Evolutionary conservation across 1,140 invertebrate genomes (phyloP).

Genomic region (Lordiphosa stackelbergi): DNA sequence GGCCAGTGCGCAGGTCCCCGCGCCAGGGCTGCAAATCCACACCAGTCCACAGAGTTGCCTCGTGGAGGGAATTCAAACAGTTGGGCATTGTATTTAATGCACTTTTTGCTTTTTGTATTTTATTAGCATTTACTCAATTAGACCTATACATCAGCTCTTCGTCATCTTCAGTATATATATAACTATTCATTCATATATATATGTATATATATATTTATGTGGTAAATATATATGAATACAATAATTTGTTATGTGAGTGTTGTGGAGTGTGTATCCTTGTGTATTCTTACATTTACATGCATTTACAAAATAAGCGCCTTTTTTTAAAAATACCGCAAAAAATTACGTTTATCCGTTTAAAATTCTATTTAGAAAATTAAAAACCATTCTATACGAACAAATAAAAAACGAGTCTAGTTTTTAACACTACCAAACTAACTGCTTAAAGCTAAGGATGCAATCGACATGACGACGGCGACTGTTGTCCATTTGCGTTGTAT

Average conservation of each 20-base stretch:
- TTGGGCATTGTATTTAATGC: conserved; percentile 34
- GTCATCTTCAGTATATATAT: conserved; percentile 23
- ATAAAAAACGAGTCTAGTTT: conserved; percentile 66
- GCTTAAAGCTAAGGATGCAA: conserved; percentile 77
- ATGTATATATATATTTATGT: conserved; percentile 70
- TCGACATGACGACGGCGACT: conserved; percentile 76
- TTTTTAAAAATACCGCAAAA: conserved; percentile 77
- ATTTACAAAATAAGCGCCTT: conserved; percentile 77
- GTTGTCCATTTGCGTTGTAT: conserved; percentile 77
- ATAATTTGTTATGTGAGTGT: conserved; percentile 54
- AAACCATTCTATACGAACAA: conserved; percentile 66
- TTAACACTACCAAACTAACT: conserved; percentile 74
- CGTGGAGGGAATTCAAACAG: neutral
- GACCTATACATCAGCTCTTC: conserved; percentile 57
- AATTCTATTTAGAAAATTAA: conserved; percentile 72
- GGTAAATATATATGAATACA: conserved; percentile 75
- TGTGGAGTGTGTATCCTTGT: conserved; percentile 31
- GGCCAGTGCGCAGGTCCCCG: conserved; percentile 21
- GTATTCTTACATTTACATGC: conserved; percentile 74
- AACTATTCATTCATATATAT: conserved; percentile 63
- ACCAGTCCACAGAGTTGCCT: conserved; percentile 19
- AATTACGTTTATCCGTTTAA: conserved; percentile 75
- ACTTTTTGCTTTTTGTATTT: conserved; percentile 57
- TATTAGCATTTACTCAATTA: conserved; percentile 72
- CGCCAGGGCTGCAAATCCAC: conserved; percentile 33